Evolutionary conservation across 2,113 vertebrate species (phyloP), one percentile per base, ranked within the genome.

Genomic region (Corythornis vintsioides): DNA sequence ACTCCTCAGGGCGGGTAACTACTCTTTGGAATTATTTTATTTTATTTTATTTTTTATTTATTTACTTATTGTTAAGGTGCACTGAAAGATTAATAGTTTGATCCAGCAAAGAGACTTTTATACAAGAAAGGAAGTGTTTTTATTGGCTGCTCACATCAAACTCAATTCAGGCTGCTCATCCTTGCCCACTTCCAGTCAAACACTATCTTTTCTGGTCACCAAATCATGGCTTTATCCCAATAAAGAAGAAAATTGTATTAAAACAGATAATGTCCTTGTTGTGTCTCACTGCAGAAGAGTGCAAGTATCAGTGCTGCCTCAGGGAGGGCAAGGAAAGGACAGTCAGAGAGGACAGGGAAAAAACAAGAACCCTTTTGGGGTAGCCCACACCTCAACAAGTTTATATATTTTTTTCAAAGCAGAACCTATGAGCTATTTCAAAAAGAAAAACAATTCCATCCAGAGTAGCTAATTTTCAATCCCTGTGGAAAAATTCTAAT

Each of bases 81-180:
- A 55, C n/a, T 50, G 10, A 57, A 80, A 70, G 12, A 28, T 48
- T n/a, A 70, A 79, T 56, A 70, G 38, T 75, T 50, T 60, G 10
- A 70, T 45, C 40, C 22, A 76, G 26, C 13, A 71, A 48, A 74
- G 6, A 69, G 19, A 45, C 35, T 65, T 70, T 75, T 55, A 13
- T 22, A 48, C 6, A 11, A 17, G 40, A 42, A 63, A 6, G 28
- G 16, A 73, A 33, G 4, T 1, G 2, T 2, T 6, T 72, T 81
- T 56, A 40, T 5, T 33, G 31, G 2, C 12, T 82, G 15, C 35
- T 63, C 4, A 21, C 67, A 7, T 6, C 28, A 33, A 47, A 57
- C 4, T 26, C 31, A 52, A n/a, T 6, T 3, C 20, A 69, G 6
- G 9, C 11, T 79, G 9, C 29, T 64, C 2, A 0, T 7, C 15